Evolutionary conservation across 2,888 invertebrate genomes (phyloP), one percentile per base, ranked within the genome.

Genomic region (Parasteatoda lunata): DNA sequence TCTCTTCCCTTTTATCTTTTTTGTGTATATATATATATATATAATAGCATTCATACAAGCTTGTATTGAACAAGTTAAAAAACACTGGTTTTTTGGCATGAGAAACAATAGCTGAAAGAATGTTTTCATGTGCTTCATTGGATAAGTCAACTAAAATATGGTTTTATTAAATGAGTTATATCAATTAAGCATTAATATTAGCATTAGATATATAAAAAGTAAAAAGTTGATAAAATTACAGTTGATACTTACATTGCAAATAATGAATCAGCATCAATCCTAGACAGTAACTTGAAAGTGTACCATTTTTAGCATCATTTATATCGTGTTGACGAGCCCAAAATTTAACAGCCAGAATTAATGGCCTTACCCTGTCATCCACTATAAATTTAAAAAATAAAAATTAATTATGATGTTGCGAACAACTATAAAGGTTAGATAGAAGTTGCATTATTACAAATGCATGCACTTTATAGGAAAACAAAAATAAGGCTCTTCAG

Each of bases 221-320:
- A 54, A 8, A 13, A 8, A 4, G 4, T 9, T 59, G 4, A 68
- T 15, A 68, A 68, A 66, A 15, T 30, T 15, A n/a, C 52, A 65
- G 15, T 11, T 5, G 30, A 51, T 73, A 94, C 95, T 94, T 94
- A 95, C 96, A 96, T 92, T 99, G 99, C 90, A 99, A 93, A 93
- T 96, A 99, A 93, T 98, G 97, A 91, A 99, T 95, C 89, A 98
- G 96, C 99, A 99, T 98, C 90, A 99, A 94, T 4, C 96, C 96
- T 91, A 98, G 94, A 30, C 98, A 97, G 93, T 99, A 99, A 91
- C 98, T 98, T 30, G 98, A 98, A 89, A 99, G 95, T 86, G 98
- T 98, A 94, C 96, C 95, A 89, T 95, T 95, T 89, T 97, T 96
- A 83, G 99, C 98, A 93, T 98, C 97, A 92, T 99, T 99, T 91